phyloP scores from a whole-genome alignment of 37 sponge, comb jelly and placozoan species.

The Theonella swinhoei region DNA sequence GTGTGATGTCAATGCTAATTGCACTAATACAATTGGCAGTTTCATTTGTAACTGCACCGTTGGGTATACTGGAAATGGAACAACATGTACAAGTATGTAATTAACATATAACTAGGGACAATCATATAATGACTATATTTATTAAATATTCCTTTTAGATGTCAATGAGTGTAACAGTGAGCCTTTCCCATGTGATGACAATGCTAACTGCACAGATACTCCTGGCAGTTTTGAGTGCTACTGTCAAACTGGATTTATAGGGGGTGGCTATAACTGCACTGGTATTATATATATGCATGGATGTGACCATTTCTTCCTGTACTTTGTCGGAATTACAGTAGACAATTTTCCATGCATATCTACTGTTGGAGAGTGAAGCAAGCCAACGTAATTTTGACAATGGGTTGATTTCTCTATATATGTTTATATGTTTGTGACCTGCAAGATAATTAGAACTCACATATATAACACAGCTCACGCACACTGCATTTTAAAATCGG shows the following conservation, averaged over 20 bases:
- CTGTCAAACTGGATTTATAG: conserved; percentile 38
- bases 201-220: conserved; percentile 37
- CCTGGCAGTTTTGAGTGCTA: conserved; percentile 38
- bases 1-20: conserved; percentile 16
- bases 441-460: no score
- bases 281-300: background rate
- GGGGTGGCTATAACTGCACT: conserved; percentile 9
- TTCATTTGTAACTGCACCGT: conserved; percentile 47
- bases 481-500: no score
- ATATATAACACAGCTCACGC: no score
- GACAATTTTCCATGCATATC: no score
- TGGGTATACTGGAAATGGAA: conserved; percentile 42
- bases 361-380: no score
- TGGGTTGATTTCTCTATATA: no score
- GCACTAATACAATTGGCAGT: conserved; percentile 51
- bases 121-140: background rate
- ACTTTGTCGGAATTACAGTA: no score
- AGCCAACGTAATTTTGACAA: no score
- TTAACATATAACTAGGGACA: no score
- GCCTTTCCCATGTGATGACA: background rate
- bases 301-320: no score
- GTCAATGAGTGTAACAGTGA: conserved; percentile 8
- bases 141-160: conserved; percentile 6
- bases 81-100: conserved; percentile 13
- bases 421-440: no score